phyloP scores from a whole-genome alignment of 2,888 invertebrate species.

The Thecocarcelia acutangulata region DNA sequence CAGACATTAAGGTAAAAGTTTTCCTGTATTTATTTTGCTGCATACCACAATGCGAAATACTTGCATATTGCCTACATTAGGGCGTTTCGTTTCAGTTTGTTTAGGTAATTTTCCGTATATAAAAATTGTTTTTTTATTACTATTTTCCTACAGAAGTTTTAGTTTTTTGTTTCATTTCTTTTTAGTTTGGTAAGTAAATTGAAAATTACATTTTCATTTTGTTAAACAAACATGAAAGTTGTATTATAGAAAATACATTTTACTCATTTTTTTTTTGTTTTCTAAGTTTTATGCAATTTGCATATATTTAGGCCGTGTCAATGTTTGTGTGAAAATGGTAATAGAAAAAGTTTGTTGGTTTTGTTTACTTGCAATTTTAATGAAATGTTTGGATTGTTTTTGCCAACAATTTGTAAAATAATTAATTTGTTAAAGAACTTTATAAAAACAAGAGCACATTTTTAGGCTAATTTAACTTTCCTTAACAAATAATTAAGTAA shows the following conservation, averaged over 20 bases:
- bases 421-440: conserved; percentile 47
- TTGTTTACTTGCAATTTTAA: conserved; percentile 46
- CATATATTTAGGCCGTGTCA: conserved; percentile 53
- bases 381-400: conserved; percentile 41
- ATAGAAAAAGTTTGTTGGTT: conserved; percentile 58
- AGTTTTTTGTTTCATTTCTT: conserved; percentile 14
- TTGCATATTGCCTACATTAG: conserved; percentile 54
- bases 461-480: neutral
- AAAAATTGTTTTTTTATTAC: conserved; percentile 61
- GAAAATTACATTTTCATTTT: conserved; percentile 64
- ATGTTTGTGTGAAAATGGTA: conserved; percentile 24
- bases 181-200: conserved; percentile 50
- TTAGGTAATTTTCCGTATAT: conserved; percentile 60
- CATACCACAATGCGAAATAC: conserved; percentile 8
- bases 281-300: conserved; percentile 52
- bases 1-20: conserved; percentile 40
- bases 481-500: neutral
- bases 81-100: conserved; percentile 54
- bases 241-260: conserved; percentile 37
- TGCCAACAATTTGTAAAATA: conserved; percentile 32
- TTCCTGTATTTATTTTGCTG: neutral
- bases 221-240: conserved; percentile 49
- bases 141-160: conserved; percentile 43
- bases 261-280: neutral
- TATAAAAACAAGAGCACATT: neutral